These are phyloP conservation scores for Hippocampus guttulatus DNA, from an alignment of 2,113 vertebrate genomes.

Conservation along the genomic window DNA sequence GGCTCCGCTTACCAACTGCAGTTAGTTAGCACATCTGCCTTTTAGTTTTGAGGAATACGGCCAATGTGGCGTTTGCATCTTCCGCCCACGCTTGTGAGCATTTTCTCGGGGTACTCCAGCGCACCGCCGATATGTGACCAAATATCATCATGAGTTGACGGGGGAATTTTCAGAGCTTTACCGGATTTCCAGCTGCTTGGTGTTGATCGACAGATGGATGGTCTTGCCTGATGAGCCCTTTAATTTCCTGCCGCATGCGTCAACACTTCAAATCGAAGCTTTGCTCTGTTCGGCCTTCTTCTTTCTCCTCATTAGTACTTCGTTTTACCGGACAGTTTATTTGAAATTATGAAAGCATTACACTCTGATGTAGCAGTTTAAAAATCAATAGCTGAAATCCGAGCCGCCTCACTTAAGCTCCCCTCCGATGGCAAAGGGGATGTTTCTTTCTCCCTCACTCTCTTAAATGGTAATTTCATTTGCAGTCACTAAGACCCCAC, in stretches of 20 bases:
- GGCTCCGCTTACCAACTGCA: no score
- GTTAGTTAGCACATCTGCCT: no score
- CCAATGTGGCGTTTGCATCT: no score
- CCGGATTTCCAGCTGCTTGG: background rate
- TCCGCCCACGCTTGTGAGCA: no score
- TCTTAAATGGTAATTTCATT: conserved; percentile 83
- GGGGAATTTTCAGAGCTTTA: background rate
- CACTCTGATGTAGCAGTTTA: conserved; percentile 79
- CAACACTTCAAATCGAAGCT: conserved; percentile 60
- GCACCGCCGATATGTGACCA: background rate
- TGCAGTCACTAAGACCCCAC: conserved; percentile 80
- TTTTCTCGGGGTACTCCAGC: no score
- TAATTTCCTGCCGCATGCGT: conserved; percentile 44
- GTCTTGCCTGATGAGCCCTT: conserved; percentile 25
- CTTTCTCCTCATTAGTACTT: conserved; percentile 74
- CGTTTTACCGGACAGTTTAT: conserved; percentile 76
- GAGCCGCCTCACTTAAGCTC: conserved; percentile 74
- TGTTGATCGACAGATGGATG: conserved; percentile 8
- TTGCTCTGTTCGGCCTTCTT: conserved; percentile 51
- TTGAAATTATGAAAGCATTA: conserved; percentile 84
- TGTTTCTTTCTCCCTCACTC: conserved; percentile 72
- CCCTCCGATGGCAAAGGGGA: conserved; percentile 72
- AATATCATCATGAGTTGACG: background rate
- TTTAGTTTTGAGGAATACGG: no score
- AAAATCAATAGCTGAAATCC: conserved; percentile 81